Evolutionary conservation across 2,888 invertebrate species (phyloP).

Genomic region (Tenthredo notha): DNA sequence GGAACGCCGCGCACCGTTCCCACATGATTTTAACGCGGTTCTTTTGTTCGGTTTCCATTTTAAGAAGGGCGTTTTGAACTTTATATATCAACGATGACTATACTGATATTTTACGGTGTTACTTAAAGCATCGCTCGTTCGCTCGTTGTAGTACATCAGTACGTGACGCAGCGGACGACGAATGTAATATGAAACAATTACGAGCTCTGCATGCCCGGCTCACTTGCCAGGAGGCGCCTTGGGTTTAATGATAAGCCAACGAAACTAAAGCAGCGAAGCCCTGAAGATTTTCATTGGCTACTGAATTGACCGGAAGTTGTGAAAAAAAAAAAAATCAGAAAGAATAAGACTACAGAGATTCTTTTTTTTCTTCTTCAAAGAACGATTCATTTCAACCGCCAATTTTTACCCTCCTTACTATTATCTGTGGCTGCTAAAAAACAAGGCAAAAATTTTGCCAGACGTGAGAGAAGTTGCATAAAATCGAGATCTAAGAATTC

Average conservation of each 20-base stretch:
- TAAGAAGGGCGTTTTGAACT: constrained; percentile 16
- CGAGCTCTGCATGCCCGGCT: constrained; percentile 42
- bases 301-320: not conserved
- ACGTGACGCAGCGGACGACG: constrained; percentile 47
- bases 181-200: constrained; percentile 54
- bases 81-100: constrained; percentile 22
- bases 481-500: not conserved
- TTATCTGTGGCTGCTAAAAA: not conserved
- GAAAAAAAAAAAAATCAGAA: not conserved
- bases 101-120: constrained; percentile 30
- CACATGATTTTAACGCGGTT: constrained; percentile 58
- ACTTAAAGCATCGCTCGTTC: constrained; percentile 47
- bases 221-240: constrained; percentile 45
- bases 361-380: not conserved
- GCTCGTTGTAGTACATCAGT: constrained; percentile 44
- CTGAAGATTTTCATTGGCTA: constrained; percentile 25
- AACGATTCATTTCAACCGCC: not conserved
- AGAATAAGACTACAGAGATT: not conserved
- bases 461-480: not conserved
- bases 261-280: not conserved
- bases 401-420: not conserved
- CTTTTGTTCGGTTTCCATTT: constrained; percentile 41
- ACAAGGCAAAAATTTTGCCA: not conserved
- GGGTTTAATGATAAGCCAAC: constrained; percentile 32
- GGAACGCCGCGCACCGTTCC: constrained; percentile 61